Evolutionary conservation across 1,140 invertebrate genomes (phyloP), one percentile per base, ranked within the genome.

Genomic region (Penaeus indicus): DNA sequence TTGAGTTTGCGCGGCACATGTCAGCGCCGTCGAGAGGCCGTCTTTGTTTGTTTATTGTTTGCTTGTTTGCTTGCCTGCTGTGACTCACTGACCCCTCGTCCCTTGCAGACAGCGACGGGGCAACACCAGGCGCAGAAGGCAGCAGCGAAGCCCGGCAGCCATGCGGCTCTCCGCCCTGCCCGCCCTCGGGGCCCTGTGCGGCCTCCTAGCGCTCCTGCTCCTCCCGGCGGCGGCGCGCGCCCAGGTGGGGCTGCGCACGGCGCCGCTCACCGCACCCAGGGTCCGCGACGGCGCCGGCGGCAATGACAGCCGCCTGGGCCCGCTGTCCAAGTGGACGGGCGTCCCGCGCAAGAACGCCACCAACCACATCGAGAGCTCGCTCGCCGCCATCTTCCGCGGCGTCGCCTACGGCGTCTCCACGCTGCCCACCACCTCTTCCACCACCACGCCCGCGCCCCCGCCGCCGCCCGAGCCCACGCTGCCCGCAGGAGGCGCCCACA

Each of bases 361-460:
- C 86, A 88, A 64, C 61, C 84, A 77, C 32, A 90, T 88, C 78
- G 90, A 90, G 75, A 90, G 90, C 79, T 88, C 86, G 67, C 63
- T 90, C 62, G 90, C 90, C 21, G 90, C 90, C 64, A 90, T 90
- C 61, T 90, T 90, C 78, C 64, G 90, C 13, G 90, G 90, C 27
- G 90, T 90, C 27, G 90, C 90, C 21, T 90, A 90, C 62, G 90
- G 90, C 16, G 86, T 90, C 22, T 82, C 90, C 22, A 90, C 69
- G 42, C 77, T 78, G n/a, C 69, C 83, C n/a, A 32, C 86, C 27
- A 80, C 85, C n/a, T 54, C 89, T 16, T 69, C 89, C 42, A 77
- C 89, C 42, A 69, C 90, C 32, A 69, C 83, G n/a, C 21, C 90
- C 63, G 60, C 89, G 0, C 61, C 88, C 64, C 63, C 88, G 4